These are phyloP conservation scores for Camponotus floridanus DNA, from an alignment of 1,140 invertebrate species.

Conservation along the genomic window DNA sequence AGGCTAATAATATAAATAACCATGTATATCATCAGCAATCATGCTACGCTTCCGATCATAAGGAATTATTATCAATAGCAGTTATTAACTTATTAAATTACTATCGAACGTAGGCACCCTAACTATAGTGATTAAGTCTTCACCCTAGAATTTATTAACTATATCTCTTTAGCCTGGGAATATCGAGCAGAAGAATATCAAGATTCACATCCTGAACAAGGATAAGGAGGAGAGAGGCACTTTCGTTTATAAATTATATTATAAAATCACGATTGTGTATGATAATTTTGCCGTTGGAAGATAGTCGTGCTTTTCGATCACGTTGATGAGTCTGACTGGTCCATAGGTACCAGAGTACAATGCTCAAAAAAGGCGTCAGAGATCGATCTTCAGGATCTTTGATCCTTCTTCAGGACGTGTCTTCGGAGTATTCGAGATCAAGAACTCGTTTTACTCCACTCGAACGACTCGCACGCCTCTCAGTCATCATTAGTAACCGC, in stretches of 20 bases:
- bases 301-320: not conserved
- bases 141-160: not conserved
- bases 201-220: not conserved
- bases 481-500: conserved; percentile 67
- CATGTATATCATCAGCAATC: not conserved
- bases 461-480: conserved; percentile 2
- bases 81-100: conserved; percentile 7
- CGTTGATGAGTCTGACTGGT: not conserved
- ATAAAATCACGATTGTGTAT: not conserved
- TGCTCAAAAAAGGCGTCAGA: conserved; percentile 19
- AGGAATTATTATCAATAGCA: not conserved
- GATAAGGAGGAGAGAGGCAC: not conserved
- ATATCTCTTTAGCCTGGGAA: not conserved
- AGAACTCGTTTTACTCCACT: conserved; percentile 25
- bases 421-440: conserved; percentile 7
- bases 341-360: not conserved
- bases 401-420: not conserved
- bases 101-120: not conserved
- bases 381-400: conserved; percentile 29
- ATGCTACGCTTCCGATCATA: not conserved
- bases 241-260: conserved; percentile 15
- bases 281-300: conserved; percentile 19
- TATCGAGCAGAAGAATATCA: not conserved
- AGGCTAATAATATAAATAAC: not conserved
- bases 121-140: conserved; percentile 26